A percentile compares a stretch with the other conserved stretches of the same genome.
Conservation (phyloP, 92 coral and sea anemone species). For the Porites evermanni region DNA sequence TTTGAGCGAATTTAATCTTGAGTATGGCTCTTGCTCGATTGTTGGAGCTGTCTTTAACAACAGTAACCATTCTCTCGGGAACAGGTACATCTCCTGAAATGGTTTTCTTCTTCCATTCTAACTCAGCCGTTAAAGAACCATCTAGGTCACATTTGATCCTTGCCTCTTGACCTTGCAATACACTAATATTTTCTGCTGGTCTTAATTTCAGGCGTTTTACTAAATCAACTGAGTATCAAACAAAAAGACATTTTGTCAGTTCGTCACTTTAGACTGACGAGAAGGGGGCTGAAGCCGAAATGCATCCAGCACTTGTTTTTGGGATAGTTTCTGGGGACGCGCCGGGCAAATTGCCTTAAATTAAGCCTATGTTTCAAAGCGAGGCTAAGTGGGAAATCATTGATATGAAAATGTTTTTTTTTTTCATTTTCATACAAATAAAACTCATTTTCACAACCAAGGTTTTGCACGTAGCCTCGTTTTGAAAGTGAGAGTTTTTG, state of each 20-base stretch:
- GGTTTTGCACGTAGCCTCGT: no score
- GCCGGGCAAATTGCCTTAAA: no score
- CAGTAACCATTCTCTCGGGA: slow-evolving; percentile 7
- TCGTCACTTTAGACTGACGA: not conserved
- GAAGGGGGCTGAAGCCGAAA: no score
- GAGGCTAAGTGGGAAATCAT: no score
- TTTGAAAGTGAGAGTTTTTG: no score
- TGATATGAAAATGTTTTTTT: no score
- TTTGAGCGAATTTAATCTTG: slow-evolving; percentile 31
- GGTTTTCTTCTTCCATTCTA: slow-evolving; percentile 37
- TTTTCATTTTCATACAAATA: no score
- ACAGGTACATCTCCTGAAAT: slow-evolving; percentile 1
- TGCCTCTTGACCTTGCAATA: slow-evolving; percentile 30
- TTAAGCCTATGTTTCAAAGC: no score
- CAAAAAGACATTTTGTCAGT: not conserved
- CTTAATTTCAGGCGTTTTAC: not conserved
- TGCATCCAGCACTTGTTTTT: no score
- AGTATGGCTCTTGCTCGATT: slow-evolving; percentile 16
- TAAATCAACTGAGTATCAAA: not conserved
- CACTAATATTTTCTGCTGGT: not conserved
- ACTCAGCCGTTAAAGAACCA: not conserved
- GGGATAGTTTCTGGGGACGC: no score
- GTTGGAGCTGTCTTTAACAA: slow-evolving; percentile 1
- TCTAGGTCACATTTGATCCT: slow-evolving; percentile 36
- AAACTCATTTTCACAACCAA: no score